Conservation (phyloP, 1,140 invertebrate species). For the Meloidogyne hapla region DNA sequence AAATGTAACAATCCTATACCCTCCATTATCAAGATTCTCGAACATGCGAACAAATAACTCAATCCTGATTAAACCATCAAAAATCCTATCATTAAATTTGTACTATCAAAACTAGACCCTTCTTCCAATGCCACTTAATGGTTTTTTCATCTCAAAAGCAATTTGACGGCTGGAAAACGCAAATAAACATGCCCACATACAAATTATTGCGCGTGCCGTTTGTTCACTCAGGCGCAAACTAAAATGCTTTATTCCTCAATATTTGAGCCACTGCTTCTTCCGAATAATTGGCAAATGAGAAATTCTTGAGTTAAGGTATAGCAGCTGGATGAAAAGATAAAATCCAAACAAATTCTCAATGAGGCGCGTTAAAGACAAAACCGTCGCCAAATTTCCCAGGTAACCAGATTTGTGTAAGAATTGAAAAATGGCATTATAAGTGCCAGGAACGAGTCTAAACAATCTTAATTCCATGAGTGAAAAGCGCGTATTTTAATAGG, state of each 20-base stretch:
- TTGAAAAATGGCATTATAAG: neutral
- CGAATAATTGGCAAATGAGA: neutral
- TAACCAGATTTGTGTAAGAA: neutral
- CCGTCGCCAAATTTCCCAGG: neutral
- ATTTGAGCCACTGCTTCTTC: neutral
- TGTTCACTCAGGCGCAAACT: neutral
- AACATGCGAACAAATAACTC: too few species aligned
- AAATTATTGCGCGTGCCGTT: slow-evolving; percentile 4
- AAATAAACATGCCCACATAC: neutral
- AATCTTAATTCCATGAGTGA: neutral
- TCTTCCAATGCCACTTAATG: neutral
- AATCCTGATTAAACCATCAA: too few species aligned
- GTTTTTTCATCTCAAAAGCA: neutral
- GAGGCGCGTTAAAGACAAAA: neutral
- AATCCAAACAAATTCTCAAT: neutral
- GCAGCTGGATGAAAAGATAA: slow-evolving; percentile 5
- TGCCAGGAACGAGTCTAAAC: neutral
- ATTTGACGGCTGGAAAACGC: neutral
- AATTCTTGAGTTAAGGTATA: neutral
- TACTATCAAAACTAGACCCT: neutral
- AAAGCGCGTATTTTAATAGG: neutral
- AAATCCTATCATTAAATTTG: neutral
- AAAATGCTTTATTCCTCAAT: neutral
- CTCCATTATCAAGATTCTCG: too few species aligned
- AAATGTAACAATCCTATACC: too few species aligned